Percentiles rank a stretch among this genome's conserved stretches.
These are phyloP conservation scores for Melinaea menophilus DNA, from an alignment of 2,888 invertebrate species.

Conservation along the genomic window DNA sequence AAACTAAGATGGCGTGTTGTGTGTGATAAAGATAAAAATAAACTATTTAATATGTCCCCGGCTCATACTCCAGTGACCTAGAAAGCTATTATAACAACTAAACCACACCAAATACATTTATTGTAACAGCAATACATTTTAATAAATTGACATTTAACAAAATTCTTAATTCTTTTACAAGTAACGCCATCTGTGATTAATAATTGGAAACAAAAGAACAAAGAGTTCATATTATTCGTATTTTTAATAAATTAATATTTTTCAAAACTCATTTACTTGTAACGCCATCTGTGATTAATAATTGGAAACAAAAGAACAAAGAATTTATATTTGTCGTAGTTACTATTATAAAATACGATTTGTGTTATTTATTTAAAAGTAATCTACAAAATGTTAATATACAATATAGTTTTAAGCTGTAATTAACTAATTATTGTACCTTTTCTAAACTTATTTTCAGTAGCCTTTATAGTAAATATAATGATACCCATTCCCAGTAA, in stretches of 20 bases:
- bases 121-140: neutral
- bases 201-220: slow-evolving; percentile 11
- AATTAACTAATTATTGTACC: too few relatives aligned
- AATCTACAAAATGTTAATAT: too few relatives aligned
- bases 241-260: too few relatives aligned
- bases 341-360: neutral
- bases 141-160: neutral
- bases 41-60: slow-evolving; percentile 13
- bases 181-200: slow-evolving; percentile 28
- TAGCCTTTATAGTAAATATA: too few relatives aligned
- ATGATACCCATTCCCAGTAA: neutral
- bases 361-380: too few relatives aligned
- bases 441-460: too few relatives aligned
- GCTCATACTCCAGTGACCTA: slow-evolving; percentile 22
- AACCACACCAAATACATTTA: neutral
- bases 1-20: slow-evolving; percentile 7
- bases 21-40: slow-evolving; percentile 13
- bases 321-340: neutral
- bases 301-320: neutral
- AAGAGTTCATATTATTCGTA: neutral
- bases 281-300: neutral
- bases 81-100: slow-evolving; percentile 11
- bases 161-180: slow-evolving; percentile 10
- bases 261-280: neutral
- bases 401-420: too few relatives aligned